Evolutionary conservation across 2,797 vertebrate species (phyloP).

Genomic region (Cebuella pygmaea): DNA sequence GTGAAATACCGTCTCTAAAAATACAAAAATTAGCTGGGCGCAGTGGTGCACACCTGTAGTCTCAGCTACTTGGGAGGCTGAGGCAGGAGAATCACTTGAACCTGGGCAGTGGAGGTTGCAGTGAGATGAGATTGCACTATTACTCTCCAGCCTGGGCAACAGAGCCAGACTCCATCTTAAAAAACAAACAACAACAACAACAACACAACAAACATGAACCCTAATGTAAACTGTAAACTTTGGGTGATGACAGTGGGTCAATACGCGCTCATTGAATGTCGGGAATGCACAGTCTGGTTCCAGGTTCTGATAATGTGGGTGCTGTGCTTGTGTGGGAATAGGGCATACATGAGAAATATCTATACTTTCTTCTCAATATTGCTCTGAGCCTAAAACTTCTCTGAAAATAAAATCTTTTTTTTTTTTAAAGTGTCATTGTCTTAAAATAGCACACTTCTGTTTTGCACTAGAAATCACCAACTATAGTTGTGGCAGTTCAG

Average conservation of each 20-base stretch:
- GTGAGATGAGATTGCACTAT: background rate
- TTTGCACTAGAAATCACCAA: too few relatives aligned
- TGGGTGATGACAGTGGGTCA: background rate
- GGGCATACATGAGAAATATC: background rate
- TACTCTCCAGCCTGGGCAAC: background rate
- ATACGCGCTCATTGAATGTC: too few relatives aligned
- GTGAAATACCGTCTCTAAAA: background rate
- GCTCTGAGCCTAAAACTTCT: too few relatives aligned
- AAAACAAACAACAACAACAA: background rate
- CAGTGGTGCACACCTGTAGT: background rate
- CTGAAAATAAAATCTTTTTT: background rate
- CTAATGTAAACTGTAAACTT: background rate
- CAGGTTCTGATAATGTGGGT: fast-evolving
- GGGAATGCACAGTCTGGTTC: too few relatives aligned
- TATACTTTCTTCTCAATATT: background rate
- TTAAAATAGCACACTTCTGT: background rate
- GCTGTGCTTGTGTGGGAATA: background rate
- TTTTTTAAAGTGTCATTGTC: background rate
- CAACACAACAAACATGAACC: background rate
- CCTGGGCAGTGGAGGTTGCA: background rate
- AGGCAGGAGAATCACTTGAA: background rate
- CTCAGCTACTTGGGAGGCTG: background rate
- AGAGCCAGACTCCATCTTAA: background rate
- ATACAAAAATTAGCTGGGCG: background rate
- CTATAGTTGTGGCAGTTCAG: too few relatives aligned